These are phyloP conservation scores for Aspidoscelis tigris DNA, from an alignment of 2,113 vertebrate species.

Conservation along the genomic window DNA sequence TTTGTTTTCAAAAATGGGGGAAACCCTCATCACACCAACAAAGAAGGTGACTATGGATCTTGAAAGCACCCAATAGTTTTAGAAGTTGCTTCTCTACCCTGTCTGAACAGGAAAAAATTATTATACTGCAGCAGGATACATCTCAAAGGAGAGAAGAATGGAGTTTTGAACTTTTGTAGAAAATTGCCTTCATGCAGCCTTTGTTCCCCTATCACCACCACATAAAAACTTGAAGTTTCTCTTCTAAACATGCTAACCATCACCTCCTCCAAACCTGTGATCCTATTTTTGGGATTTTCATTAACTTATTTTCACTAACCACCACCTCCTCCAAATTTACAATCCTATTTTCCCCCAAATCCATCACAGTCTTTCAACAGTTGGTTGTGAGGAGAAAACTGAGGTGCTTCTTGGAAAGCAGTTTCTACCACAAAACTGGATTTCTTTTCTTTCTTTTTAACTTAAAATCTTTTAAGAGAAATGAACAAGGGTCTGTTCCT, in stretches of 20 bases:
- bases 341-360: neutral
- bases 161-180: neutral
- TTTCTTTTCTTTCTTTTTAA: neutral
- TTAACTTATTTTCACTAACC: neutral
- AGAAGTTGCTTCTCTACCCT: neutral
- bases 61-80: neutral
- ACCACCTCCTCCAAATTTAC: neutral
- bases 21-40: neutral
- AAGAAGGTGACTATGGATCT: neutral
- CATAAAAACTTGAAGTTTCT: neutral
- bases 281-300: neutral
- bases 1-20: neutral
- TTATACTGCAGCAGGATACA: neutral
- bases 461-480: neutral
- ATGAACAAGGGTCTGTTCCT: constrained; percentile 48
- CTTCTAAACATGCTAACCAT: neutral
- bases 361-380: neutral
- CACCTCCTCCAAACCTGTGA: constrained; percentile 25
- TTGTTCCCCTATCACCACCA: neutral
- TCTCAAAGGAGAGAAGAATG: neutral
- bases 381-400: neutral
- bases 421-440: constrained; percentile 20
- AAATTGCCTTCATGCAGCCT: neutral
- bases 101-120: neutral
- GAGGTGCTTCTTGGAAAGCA: neutral